A percentile compares a stretch with the other conserved stretches of the same genome.
Evolutionary conservation across 2,113 vertebrate species (phyloP).

Genomic region (Echinops telfairi): DNA sequence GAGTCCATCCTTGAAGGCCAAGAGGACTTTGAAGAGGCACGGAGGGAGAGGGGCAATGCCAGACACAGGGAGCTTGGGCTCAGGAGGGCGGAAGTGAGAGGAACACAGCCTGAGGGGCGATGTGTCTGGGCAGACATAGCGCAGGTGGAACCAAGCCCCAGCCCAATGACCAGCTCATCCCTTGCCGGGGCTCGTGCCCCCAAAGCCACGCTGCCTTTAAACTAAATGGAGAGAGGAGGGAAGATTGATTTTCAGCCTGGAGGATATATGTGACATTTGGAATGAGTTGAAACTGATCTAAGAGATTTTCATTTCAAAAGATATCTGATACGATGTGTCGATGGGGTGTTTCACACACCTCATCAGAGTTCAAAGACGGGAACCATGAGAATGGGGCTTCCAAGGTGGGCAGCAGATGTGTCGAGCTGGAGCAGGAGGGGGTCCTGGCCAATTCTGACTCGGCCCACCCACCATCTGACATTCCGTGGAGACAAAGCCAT

Average conservation of each 20-base stretch:
- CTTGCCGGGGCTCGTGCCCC: not conserved
- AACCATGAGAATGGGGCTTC: not conserved
- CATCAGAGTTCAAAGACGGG: conserved; percentile 80
- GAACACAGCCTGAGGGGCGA: fast-evolving
- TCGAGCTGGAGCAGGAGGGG: not conserved
- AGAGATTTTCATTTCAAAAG: conserved; percentile 83
- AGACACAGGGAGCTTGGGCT: not conserved
- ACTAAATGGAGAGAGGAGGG: not conserved
- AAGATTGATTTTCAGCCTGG: conserved; percentile 66
- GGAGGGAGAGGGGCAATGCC: too few species aligned
- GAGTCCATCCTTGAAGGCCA: not conserved
- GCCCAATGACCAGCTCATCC: not conserved
- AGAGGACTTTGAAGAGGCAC: not conserved
- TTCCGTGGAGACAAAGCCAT: not conserved
- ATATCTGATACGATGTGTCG: conserved; percentile 72
- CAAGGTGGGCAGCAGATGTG: conserved; percentile 84
- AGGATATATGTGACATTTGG: conserved; percentile 72
- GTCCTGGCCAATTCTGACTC: conserved; percentile 30
- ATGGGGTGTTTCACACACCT: conserved; percentile 80
- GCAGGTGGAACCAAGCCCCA: not conserved
- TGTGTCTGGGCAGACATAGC: not conserved
- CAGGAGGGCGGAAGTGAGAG: not conserved
- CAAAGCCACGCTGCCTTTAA: not conserved
- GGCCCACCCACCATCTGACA: not conserved
- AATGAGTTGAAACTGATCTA: conserved; percentile 81